Base-by-base conservation (phyloP, 2,888 invertebrate species). In the Cephus runcator region DNA sequence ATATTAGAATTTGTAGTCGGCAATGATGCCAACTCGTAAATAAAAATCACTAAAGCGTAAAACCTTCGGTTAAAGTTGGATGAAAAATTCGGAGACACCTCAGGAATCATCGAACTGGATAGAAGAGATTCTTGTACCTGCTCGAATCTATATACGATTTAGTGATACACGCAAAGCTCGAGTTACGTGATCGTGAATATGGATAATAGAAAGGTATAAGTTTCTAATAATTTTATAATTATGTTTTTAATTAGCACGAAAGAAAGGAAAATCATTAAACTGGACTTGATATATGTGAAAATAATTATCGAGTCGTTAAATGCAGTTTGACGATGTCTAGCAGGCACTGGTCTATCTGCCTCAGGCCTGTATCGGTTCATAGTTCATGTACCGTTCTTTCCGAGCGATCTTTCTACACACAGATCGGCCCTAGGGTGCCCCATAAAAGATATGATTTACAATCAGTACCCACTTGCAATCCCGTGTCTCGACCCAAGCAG, bases 361-460 rank as follows among this genome's bases (percentile, higher is more conserved):
- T 23, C 74, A 73, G 75, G 73, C 79, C 79, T 79, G 79, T 77
- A 84, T 85, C 84, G 79, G 83, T 85, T 84, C 85, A 81, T 82
- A 83, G 82, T 85, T 86, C 84, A 83, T 84, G 83, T 84, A 80
- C 80, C 82, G 83, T 85, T 86, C 84, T 85, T 84, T 82, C 79
- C 73, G 76, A 79, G 80, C 81, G 82, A 77, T 79, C 82, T 82
- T 78, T 78, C 69, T 76, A 77, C 71, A 12, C 34, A 23, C 34
- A 71, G 83, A 87, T 87, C 85, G 84, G 78, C 87, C 85, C 81
- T 86, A 85, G 85, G 85, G 83, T 88, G 88, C 84, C 87, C 86
- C 89, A 81, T 89, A 89, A 89, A 89, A 88, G 81, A 35, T 85
- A 87, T 89, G 87, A 89, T 89, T 88, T 89, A 89, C 85, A 85